phyloP scores from a whole-genome alignment of 1,140 invertebrate species.

The Sinella curviseta region DNA sequence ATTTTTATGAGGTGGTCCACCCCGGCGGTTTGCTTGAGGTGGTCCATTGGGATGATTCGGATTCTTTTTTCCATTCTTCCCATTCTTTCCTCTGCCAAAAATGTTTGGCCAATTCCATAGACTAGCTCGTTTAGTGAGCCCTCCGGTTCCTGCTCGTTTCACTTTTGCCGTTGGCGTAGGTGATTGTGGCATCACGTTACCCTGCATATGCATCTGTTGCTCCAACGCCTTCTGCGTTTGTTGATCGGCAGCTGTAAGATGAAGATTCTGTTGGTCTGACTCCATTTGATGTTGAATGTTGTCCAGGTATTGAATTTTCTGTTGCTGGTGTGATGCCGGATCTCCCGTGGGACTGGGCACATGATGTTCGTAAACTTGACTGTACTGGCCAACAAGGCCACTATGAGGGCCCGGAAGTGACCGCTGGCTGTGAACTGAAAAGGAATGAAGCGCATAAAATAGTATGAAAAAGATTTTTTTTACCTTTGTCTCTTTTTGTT shows the following conservation, averaged over 20 bases:
- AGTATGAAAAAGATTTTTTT: not conserved
- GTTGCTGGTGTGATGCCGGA: not conserved
- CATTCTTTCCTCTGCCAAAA: conserved; percentile 3
- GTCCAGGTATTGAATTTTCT: not conserved
- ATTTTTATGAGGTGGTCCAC: not conserved
- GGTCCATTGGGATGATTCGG: not conserved
- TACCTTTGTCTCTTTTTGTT: not conserved
- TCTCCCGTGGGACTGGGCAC: not conserved
- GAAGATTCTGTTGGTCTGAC: conserved; percentile 27
- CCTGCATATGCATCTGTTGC: not conserved
- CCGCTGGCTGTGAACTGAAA: not conserved
- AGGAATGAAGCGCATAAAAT: not conserved
- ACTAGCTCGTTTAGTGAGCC: conserved; percentile 33
- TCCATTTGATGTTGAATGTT: conserved; percentile 22
- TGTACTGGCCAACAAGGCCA: not conserved
- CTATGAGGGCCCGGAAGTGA: not conserved
- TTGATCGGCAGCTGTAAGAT: not conserved
- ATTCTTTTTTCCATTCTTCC: not conserved
- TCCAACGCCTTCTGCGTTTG: not conserved
- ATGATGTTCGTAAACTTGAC: not conserved
- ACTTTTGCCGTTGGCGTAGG: conserved; percentile 35
- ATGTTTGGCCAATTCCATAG: conserved; percentile 32
- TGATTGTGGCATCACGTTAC: not conserved
- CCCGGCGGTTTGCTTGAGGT: not conserved
- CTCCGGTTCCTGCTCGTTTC: not conserved